Base-by-base conservation (phyloP, 2,888 invertebrate species). In the Zygaena filipendulae region DNA sequence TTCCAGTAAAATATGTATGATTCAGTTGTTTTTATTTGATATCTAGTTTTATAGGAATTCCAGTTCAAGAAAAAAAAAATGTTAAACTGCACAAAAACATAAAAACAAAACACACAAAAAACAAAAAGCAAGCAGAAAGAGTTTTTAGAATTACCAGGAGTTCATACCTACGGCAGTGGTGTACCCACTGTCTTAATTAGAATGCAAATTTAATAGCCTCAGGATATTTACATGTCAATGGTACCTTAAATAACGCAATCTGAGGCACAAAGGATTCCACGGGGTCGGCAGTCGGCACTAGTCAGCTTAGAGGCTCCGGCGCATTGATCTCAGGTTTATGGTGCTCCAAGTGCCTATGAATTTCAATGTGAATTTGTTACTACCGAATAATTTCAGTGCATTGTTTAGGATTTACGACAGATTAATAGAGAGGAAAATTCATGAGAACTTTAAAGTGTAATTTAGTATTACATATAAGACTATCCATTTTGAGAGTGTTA, bases 161-260 rank as follows among this genome's bases (percentile, higher is more conserved):
- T 16, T 6, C 16, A 16, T 16, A 16, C 5, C 16, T 7, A n/a
- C 16, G 7, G 7, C 4, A 16, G 16, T 7, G 4, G 16, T 16
- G n/a, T n/a, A n/a, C 16, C 7, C 16, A 6, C 38, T 50, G 57
- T 60, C 68, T 71, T 74, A 74, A 77, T 74, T 68, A 75, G 74
- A 63, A 75, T 75, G 75, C 72, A 74, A 75, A 77, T 75, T 72
- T 74, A 74, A 77, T 75, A 70, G 74, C 63, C 60, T 54, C 46
- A 42, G 62, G 69, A 61, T 62, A 75, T 77, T 77, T 69, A 71
- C 77, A 75, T 75, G 74, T 72, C 77, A 75, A 77, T 75, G 68
- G 68, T 49, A 57, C 46, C 57, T 60, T 64, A 71, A 72, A 69
- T 68, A 70, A 70, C 60, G 62, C 59, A 59, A 66, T 63, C 59